These are phyloP conservation scores for Paralichthys olivaceus DNA, from an alignment of 2,113 vertebrate genomes.

Conservation along the genomic window DNA sequence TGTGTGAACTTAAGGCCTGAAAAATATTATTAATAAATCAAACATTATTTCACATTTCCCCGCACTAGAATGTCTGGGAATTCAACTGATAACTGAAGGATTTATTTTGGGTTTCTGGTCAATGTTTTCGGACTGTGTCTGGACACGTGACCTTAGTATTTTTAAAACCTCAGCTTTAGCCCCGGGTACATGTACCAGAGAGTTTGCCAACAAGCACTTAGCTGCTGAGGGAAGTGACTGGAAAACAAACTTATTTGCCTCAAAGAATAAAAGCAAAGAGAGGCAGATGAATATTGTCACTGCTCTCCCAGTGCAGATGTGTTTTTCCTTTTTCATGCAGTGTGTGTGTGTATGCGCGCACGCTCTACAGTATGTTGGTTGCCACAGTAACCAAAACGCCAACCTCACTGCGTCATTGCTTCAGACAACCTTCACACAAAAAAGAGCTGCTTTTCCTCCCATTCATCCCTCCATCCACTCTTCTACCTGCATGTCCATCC, in stretches of 20 bases:
- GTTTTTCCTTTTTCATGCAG: constrained; percentile 22
- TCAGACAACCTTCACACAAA: constrained; percentile 71
- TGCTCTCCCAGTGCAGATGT: constrained; percentile 51
- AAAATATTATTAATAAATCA: no score
- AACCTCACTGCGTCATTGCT: constrained; percentile 75
- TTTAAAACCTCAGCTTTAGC: not conserved
- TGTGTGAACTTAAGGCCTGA: no score
- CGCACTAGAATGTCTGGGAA: no score
- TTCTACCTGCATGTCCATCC: constrained; percentile 44
- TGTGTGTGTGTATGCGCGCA: constrained; percentile 25
- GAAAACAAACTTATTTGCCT: constrained; percentile 46
- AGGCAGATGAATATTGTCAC: constrained; percentile 47
- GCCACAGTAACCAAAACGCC: constrained; percentile 79
- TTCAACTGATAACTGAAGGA: no score
- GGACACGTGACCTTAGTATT: not conserved
- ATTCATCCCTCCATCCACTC: constrained; percentile 54
- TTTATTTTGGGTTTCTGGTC: not conserved
- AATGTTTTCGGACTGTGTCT: not conserved
- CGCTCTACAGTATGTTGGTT: constrained; percentile 62
- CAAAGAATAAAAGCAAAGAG: constrained; percentile 49
- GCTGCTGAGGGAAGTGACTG: constrained; percentile 2
- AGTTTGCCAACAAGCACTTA: constrained; percentile 1
- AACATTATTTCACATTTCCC: no score
- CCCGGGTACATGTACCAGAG: constrained; percentile 10
- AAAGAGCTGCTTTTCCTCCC: constrained; percentile 44